These are phyloP conservation scores for Drosophila baimaii DNA, from an alignment of 1,140 invertebrate genomes.

Conservation along the genomic window DNA sequence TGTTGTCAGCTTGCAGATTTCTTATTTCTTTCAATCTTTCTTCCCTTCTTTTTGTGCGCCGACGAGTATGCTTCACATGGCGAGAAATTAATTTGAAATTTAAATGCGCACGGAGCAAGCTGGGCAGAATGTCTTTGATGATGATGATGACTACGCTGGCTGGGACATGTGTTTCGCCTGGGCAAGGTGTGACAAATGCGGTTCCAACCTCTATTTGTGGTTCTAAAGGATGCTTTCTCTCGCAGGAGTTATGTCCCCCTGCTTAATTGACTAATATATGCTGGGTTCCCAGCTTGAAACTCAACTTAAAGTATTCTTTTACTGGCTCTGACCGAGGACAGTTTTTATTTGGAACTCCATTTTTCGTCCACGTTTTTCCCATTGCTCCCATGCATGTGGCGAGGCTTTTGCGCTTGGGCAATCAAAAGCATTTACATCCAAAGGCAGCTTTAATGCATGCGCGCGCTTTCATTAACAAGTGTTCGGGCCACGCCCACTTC, in stretches of 20 bases:
- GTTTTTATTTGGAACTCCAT: slow-evolving; percentile 34
- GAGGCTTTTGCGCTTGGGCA: slow-evolving; percentile 76
- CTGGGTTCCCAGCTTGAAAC: too few relatives aligned
- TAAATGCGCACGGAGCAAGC: slow-evolving; percentile 73
- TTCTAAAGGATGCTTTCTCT: background rate
- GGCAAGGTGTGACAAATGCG: slow-evolving; percentile 46
- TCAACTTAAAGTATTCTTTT: slow-evolving; percentile 64
- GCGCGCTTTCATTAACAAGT: slow-evolving; percentile 80
- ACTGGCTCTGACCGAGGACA: slow-evolving; percentile 3
- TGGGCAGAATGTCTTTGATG: slow-evolving; percentile 67
- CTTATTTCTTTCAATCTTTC: slow-evolving; percentile 39
- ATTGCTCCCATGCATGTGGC: slow-evolving; percentile 51
- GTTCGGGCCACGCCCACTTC: slow-evolving; percentile 65
- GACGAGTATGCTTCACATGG: slow-evolving; percentile 53
- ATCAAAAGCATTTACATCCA: slow-evolving; percentile 74
- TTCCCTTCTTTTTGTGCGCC: slow-evolving; percentile 42
- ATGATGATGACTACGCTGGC: slow-evolving; percentile 46
- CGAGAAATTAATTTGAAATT: slow-evolving; percentile 83
- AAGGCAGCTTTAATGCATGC: slow-evolving; percentile 79
- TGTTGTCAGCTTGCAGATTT: slow-evolving; percentile 76
- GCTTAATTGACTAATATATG: slow-evolving; percentile 77
- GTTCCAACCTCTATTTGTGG: slow-evolving; percentile 24
- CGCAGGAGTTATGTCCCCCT: background rate
- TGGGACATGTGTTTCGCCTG: slow-evolving; percentile 30
- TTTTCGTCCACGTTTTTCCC: slow-evolving; percentile 4